Conservation (phyloP, 2,113 vertebrate genomes). For the Ondatra zibethicus region DNA sequence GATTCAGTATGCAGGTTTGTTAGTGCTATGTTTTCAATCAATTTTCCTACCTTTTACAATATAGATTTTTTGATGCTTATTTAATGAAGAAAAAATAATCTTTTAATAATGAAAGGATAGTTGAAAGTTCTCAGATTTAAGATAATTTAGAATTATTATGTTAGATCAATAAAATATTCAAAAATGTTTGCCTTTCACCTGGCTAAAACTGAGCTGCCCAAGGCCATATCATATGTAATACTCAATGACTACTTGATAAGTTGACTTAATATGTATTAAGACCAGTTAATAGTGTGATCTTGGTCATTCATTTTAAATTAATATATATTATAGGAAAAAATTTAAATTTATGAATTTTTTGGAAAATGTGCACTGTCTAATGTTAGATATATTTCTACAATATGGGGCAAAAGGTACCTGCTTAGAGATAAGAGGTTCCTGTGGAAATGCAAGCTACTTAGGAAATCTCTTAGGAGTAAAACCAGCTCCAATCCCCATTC, state of each 20-base stretch:
- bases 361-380: neutral
- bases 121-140: constrained; percentile 51
- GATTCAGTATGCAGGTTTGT: neutral
- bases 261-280: neutral
- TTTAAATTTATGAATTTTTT: neutral
- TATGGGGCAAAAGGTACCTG: neutral
- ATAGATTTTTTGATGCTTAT: constrained; percentile 11
- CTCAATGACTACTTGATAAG: constrained; percentile 11
- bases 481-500: neutral
- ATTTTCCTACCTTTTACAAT: neutral
- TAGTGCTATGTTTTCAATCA: neutral
- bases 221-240: neutral
- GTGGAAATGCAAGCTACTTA: neutral
- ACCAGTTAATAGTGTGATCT: neutral
- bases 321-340: neutral
- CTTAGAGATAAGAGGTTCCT: neutral
- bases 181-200: neutral
- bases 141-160: neutral
- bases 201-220: neutral
- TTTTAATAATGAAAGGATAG: neutral
- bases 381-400: neutral
- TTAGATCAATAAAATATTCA: constrained; percentile 14
- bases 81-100: neutral
- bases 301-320: constrained; percentile 25
- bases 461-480: neutral